Conservation (phyloP, 2,888 invertebrate species). For the Andrena hattorfiana region DNA sequence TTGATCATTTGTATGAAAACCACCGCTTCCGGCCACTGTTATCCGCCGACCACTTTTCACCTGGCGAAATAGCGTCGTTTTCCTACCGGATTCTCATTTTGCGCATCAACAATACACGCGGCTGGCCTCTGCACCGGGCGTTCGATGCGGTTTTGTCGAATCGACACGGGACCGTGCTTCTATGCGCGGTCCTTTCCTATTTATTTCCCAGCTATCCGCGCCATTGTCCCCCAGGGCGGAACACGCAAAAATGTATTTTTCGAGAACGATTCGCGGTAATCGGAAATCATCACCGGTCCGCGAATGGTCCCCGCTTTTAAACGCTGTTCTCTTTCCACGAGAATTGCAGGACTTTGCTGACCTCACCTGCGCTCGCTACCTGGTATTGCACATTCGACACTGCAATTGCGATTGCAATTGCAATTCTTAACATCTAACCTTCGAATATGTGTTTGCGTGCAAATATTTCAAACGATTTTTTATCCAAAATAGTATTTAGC, state of each 20-base stretch:
- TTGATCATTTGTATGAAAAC: constrained; percentile 34
- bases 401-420: no score
- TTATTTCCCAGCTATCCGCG: constrained; percentile 36
- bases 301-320: constrained; percentile 51
- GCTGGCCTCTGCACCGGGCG: constrained; percentile 8
- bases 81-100: constrained; percentile 61
- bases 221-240: constrained; percentile 38
- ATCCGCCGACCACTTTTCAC: constrained; percentile 43
- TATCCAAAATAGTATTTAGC: no score
- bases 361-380: background rate
- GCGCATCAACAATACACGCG: constrained; percentile 45
- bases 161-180: constrained; percentile 43
- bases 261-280: constrained; percentile 58
- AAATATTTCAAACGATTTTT: no score
- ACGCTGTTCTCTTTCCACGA: constrained; percentile 37
- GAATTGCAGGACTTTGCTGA: constrained; percentile 24
- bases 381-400: background rate
- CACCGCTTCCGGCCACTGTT: constrained; percentile 27
- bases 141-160: constrained; percentile 48
- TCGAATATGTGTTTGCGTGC: no score
- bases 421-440: no score
- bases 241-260: constrained; percentile 61
- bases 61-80: constrained; percentile 46
- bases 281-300: constrained; percentile 53
- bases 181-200: constrained; percentile 38